phyloP scores from a whole-genome alignment of 2,113 vertebrate genomes.

The Heterochromis multidens region DNA sequence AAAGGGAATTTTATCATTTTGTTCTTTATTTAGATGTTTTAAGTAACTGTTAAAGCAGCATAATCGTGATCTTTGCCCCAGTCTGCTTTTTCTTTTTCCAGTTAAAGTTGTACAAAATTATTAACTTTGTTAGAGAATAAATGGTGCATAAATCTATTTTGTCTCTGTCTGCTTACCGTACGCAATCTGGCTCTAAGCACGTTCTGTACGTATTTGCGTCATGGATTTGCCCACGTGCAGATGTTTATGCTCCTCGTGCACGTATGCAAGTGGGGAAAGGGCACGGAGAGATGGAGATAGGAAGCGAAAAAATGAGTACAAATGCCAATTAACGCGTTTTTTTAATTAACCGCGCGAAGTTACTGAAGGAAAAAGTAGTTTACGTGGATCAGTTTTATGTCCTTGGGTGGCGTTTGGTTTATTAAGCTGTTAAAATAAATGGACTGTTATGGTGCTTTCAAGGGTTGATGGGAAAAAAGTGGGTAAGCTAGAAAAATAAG shows the following conservation, averaged over 20 bases:
- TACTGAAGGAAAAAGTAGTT: not conserved
- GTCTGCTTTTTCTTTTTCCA: not conserved
- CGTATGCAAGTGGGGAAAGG: conserved; percentile 2
- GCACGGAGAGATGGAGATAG: no score
- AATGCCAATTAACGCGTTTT: not conserved
- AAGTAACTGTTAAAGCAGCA: not conserved
- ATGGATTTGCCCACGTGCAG: conserved; percentile 75
- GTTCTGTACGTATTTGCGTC: conserved; percentile 40
- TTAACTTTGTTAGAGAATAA: not conserved
- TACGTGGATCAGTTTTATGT: not conserved
- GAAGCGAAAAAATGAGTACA: not conserved
- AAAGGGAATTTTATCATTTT: no score
- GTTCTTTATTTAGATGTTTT: not conserved
- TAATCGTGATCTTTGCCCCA: not conserved
- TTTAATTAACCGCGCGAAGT: not conserved
- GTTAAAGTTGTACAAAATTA: not conserved
- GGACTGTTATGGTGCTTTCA: conserved; percentile 4
- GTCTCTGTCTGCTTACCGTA: not conserved
- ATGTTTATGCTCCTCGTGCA: conserved; percentile 77
- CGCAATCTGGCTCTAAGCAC: not conserved
- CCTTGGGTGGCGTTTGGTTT: not conserved
- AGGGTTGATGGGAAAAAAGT: not conserved
- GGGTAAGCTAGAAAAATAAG: no score
- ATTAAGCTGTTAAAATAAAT: not conserved
- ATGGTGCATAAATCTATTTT: not conserved